Evolutionary conservation across 2,888 invertebrate species (phyloP).

Genomic region (Pharmacophagus antenor): DNA sequence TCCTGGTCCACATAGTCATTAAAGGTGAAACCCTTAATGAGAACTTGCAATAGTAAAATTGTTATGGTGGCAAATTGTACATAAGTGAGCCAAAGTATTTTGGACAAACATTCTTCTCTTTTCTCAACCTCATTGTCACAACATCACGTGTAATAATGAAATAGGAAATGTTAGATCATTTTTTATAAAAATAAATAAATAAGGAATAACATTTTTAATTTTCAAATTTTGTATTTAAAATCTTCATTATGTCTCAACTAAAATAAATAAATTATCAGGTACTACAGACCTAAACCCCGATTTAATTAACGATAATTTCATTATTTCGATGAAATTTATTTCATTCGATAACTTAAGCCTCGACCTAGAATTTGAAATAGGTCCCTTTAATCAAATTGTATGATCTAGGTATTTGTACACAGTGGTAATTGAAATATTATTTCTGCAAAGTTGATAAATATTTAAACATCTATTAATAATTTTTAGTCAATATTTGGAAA

Average conservation of each 20-base stretch:
- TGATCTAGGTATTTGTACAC: neutral
- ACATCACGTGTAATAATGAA: too few relatives aligned
- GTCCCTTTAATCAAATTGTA: neutral
- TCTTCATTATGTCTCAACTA: neutral
- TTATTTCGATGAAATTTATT: neutral
- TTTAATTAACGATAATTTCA: neutral
- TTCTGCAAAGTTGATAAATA: too few relatives aligned
- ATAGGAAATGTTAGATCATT: too few relatives aligned
- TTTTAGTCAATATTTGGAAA: neutral
- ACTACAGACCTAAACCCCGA: neutral
- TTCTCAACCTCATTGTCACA: too few relatives aligned
- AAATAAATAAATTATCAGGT: neutral
- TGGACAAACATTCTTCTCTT: too few relatives aligned
- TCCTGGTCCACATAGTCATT: too few relatives aligned
- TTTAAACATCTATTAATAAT: too few relatives aligned
- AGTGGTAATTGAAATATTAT: neutral
- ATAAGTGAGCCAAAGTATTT: too few relatives aligned
- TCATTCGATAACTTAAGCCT: neutral
- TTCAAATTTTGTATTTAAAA: neutral
- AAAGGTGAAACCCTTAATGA: too few relatives aligned
- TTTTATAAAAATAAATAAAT: neutral
- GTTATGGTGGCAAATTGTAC: too few relatives aligned
- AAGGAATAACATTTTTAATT: neutral
- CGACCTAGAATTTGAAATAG: neutral
- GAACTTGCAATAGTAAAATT: too few relatives aligned